Evolutionary conservation across 2,888 invertebrate species (phyloP).

Genomic region (Papilio elwesi): DNA sequence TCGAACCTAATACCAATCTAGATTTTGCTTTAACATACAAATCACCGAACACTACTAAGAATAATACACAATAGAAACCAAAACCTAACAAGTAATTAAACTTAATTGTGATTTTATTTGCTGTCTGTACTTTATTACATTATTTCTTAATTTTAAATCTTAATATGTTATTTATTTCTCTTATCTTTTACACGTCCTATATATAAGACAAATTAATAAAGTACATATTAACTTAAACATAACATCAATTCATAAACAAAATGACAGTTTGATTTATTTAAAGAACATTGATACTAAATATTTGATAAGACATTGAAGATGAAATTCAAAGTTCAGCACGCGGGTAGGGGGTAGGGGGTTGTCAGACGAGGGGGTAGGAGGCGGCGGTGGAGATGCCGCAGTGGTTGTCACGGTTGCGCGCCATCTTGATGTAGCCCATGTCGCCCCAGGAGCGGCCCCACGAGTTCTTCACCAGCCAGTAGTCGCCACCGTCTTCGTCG

Average conservation of each 20-base stretch:
- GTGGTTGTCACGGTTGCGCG: slow-evolving; percentile 91
- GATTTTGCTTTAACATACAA: background rate
- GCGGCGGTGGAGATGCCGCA: slow-evolving; percentile 94
- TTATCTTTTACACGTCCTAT: background rate
- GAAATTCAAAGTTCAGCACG: background rate
- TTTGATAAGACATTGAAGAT: background rate
- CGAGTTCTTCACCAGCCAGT: slow-evolving; percentile 95
- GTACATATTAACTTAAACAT: background rate
- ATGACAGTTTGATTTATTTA: background rate
- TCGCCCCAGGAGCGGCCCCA: slow-evolving; percentile 93
- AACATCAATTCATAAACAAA: background rate
- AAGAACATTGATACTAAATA: background rate
- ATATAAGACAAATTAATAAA: background rate
- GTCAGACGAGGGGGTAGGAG: slow-evolving; percentile 93
- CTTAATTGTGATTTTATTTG: slow-evolving; percentile 6
- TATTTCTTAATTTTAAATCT: background rate
- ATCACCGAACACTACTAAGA: background rate
- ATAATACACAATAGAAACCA: background rate
- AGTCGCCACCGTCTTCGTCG: slow-evolving; percentile 87
- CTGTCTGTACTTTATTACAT: background rate
- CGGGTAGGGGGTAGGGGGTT: too few relatives aligned
- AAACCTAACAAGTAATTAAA: background rate
- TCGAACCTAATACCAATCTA: background rate
- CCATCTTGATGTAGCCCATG: slow-evolving; percentile 94
- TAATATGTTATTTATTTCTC: background rate